A percentile compares a stretch with the other conserved stretches of the same genome.
phyloP scores from a whole-genome alignment of 2,113 vertebrate genomes.

The Grallaria varia region DNA sequence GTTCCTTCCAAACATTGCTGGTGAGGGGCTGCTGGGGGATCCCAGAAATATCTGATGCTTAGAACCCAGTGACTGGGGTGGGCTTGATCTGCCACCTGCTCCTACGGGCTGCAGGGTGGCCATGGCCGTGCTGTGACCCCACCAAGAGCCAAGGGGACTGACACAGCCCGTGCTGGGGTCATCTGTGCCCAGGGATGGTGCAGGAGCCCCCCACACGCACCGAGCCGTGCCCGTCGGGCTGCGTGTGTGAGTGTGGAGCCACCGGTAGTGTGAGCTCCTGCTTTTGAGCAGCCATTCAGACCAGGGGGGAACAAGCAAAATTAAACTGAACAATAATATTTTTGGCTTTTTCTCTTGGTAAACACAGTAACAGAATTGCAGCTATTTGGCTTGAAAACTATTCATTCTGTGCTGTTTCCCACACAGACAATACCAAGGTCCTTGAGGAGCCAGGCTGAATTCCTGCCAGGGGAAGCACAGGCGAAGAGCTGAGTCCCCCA shows the following conservation, averaged over 20 bases:
- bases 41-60: not conserved
- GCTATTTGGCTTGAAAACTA: not conserved
- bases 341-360: not conserved
- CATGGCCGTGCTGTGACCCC: accelerated
- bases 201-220: not conserved
- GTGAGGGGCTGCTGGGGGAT: not conserved
- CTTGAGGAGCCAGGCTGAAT: not conserved
- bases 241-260: accelerated
- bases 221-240: accelerated
- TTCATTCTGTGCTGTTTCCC: not conserved
- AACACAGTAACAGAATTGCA: not conserved
- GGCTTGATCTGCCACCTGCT: not conserved
- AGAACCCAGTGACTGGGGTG: accelerated
- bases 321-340: not conserved
- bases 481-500: not conserved
- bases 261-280: not conserved
- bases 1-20: not conserved
- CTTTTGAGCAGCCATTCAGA: not conserved
- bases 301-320: not conserved
- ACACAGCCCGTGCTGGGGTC: not conserved
- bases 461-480: not conserved
- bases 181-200: not conserved
- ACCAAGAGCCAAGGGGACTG: accelerated
- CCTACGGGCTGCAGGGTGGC: not conserved
- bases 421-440: not conserved